A percentile compares a stretch with the other conserved stretches of the same genome.
Evolutionary conservation across 2,113 vertebrate species (phyloP).

Genomic region (Macquaria australasica): DNA sequence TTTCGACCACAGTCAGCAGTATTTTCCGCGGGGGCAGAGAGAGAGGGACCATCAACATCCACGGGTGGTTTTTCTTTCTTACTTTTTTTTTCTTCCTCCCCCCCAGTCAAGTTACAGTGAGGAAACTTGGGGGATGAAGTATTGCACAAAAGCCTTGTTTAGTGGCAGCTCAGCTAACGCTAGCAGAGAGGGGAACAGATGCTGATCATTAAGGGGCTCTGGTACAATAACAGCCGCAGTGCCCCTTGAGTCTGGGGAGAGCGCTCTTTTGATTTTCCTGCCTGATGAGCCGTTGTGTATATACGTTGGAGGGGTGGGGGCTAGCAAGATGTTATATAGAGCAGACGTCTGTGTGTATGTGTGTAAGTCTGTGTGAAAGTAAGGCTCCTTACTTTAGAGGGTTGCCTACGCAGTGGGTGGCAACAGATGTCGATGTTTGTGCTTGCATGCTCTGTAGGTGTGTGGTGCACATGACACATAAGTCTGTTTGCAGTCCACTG

Average conservation of each 20-base stretch:
- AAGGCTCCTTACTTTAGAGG: conserved; percentile 27
- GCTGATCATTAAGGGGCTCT: conserved; percentile 80
- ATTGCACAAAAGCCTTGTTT: conserved; percentile 63
- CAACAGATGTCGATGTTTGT: conserved; percentile 58
- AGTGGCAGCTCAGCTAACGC: conserved; percentile 61
- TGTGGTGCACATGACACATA: conserved; percentile 25
- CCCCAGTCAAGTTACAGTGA: conserved; percentile 37
- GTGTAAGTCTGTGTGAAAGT: conserved; percentile 10
- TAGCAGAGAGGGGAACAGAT: conserved; percentile 74
- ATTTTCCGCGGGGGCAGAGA: conserved; percentile 17
- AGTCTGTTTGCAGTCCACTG: conserved; percentile 33
- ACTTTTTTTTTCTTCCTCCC: neutral
- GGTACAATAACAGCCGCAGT: conserved; percentile 77
- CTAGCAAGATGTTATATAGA: conserved; percentile 53
- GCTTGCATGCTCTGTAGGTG: conserved; percentile 30
- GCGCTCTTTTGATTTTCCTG: conserved; percentile 76
- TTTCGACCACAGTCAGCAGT: conserved; percentile 67
- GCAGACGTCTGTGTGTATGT: conserved; percentile 30
- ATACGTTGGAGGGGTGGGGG: conserved; percentile 52
- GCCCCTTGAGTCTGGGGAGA: conserved; percentile 75
- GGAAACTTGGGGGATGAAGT: conserved; percentile 46
- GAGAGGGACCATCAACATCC: conserved; percentile 35
- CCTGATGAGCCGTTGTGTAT: conserved; percentile 79
- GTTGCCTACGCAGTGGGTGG: conserved; percentile 38
- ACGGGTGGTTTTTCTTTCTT: conserved; percentile 1